Percentiles rank a stretch among this genome's conserved stretches.
phyloP scores from a whole-genome alignment of 2,888 invertebrate genomes.

The Andrena hattorfiana region DNA sequence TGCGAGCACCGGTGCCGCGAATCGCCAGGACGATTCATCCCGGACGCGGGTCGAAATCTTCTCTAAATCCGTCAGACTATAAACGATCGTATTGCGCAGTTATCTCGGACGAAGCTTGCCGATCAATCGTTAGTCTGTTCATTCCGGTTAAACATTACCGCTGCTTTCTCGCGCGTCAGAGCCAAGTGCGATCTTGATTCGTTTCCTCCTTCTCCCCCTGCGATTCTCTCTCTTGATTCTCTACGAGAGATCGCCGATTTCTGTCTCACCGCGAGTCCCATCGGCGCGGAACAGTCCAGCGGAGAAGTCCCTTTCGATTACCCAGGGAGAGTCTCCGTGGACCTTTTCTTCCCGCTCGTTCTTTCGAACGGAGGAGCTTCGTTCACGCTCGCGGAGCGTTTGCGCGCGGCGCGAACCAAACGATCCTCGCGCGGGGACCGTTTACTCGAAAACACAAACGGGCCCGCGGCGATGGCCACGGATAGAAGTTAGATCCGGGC shows the following conservation, averaged over 20 bases:
- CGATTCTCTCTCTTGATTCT: background rate
- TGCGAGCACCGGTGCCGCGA: constrained; percentile 71
- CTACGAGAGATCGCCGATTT: background rate
- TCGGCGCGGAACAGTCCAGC: background rate
- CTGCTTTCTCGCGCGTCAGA: too few relatives aligned
- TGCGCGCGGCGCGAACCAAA: background rate
- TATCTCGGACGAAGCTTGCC: too few relatives aligned
- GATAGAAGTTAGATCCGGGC: constrained; percentile 51
- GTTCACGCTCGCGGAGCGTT: background rate
- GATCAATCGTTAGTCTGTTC: too few relatives aligned
- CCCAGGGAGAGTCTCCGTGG: background rate
- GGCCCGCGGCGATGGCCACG: constrained; percentile 19
- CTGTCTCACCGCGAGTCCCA: background rate
- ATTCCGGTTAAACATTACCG: too few relatives aligned
- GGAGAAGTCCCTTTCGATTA: background rate
- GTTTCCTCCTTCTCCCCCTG: background rate
- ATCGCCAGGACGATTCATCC: constrained; percentile 62
- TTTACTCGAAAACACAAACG: constrained; percentile 36
- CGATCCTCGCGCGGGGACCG: background rate
- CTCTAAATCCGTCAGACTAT: background rate
- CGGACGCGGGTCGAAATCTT: constrained; percentile 21
- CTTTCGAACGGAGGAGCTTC: background rate
- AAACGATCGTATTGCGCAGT: too few relatives aligned
- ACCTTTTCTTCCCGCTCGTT: background rate
- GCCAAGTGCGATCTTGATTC: too few relatives aligned